Evolutionary conservation across 1,140 invertebrate genomes (phyloP).

Genomic region (Eriosoma lanigerum): DNA sequence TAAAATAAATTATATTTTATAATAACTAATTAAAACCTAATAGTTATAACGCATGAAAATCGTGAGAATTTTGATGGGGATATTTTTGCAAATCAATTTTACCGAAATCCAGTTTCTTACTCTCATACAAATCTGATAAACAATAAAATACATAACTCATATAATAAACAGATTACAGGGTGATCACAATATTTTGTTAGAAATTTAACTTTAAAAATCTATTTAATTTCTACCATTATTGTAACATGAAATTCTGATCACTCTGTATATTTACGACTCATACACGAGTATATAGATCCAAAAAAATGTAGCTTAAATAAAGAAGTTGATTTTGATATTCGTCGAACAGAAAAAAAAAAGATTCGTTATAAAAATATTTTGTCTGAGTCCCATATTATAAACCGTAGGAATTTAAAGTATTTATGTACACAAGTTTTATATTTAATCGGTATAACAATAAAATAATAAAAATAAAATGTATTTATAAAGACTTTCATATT

Average conservation of each 20-base stretch:
- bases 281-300: too few species aligned
- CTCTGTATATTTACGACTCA: too few species aligned
- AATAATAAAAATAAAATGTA: not conserved
- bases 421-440: not conserved
- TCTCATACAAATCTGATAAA: not conserved
- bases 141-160: not conserved
- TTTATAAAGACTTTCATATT: not conserved
- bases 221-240: too few species aligned
- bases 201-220: too few species aligned
- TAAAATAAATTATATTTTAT: not conserved
- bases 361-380: not conserved
- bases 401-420: slow-evolving; percentile 31
- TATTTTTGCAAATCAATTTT: not conserved
- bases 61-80: not conserved
- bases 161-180: too few species aligned
- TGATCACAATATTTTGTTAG: too few species aligned
- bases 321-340: too few species aligned
- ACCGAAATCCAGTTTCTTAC: not conserved
- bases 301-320: too few species aligned
- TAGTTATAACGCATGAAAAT: not conserved
- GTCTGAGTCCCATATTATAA: not conserved
- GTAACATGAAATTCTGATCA: too few species aligned
- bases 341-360: too few species aligned
- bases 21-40: not conserved
- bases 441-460: not conserved